phyloP scores from a whole-genome alignment of 2,888 invertebrate species.

The Aphidius colemani region DNA sequence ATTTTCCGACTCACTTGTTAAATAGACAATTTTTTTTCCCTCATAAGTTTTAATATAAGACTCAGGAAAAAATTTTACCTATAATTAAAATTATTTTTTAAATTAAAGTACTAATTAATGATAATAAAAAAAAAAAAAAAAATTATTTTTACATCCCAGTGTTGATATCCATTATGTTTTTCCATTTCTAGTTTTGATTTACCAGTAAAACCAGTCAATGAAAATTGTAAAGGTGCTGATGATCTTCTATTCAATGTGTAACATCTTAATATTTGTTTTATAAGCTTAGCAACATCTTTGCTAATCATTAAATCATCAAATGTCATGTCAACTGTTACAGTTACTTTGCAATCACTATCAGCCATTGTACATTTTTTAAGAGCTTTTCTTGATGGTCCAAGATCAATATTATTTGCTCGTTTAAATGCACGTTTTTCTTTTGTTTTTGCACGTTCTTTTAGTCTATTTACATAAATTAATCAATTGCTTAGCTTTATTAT shows the following conservation, averaged over 20 bases:
- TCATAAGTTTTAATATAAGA: slow-evolving; percentile 74
- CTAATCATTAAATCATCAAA: slow-evolving; percentile 91
- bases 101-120: slow-evolving; percentile 4
- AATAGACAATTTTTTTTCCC: slow-evolving; percentile 81
- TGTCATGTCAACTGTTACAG: slow-evolving; percentile 85
- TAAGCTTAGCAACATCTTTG: slow-evolving; percentile 84
- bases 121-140: neutral
- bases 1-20: slow-evolving; percentile 93
- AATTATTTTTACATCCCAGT: slow-evolving; percentile 82
- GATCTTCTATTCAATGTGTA: slow-evolving; percentile 90
- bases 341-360: slow-evolving; percentile 70
- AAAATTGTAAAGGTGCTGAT: slow-evolving; percentile 77
- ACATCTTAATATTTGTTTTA: slow-evolving; percentile 87
- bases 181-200: slow-evolving; percentile 75
- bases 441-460: slow-evolving; percentile 72
- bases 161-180: slow-evolving; percentile 83
- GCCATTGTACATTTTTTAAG: slow-evolving; percentile 76
- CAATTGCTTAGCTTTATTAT: slow-evolving; percentile 9
- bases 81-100: slow-evolving; percentile 37
- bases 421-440: slow-evolving; percentile 75
- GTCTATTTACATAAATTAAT: slow-evolving; percentile 47
- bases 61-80: slow-evolving; percentile 74
- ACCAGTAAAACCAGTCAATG: slow-evolving; percentile 80
- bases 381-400: slow-evolving; percentile 80
- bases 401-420: slow-evolving; percentile 71